A percentile compares a stretch with the other conserved stretches of the same genome.
Evolutionary conservation across 2,113 vertebrate species (phyloP).

Genomic region (Centropus unirufus): DNA sequence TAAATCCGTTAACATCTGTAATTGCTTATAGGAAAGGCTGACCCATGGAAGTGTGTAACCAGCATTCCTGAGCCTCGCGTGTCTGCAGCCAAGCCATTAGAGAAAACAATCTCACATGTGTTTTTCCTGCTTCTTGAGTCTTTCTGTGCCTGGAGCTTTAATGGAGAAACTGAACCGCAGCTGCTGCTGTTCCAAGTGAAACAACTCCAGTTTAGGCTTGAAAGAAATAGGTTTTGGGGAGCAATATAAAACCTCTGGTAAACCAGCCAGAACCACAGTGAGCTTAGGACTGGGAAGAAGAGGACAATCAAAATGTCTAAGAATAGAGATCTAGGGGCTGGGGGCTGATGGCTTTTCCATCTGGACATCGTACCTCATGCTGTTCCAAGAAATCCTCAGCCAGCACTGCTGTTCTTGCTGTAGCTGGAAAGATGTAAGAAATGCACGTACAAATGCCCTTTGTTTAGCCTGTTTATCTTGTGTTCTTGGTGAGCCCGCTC

Average conservation of each 20-base stretch:
- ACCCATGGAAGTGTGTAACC: constrained; percentile 37
- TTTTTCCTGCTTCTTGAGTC: constrained; percentile 38
- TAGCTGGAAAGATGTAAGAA: background rate
- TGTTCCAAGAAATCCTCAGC: background rate
- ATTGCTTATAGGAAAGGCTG: constrained; percentile 58
- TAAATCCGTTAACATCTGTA: constrained; percentile 61
- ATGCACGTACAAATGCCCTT: background rate
- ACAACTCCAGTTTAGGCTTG: constrained; percentile 3
- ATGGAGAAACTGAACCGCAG: constrained; percentile 33
- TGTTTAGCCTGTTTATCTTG: background rate
- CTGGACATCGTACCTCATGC: background rate
- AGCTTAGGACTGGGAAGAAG: background rate
- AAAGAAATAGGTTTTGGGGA: constrained; percentile 5
- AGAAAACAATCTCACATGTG: constrained; percentile 37
- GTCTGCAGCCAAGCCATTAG: constrained; percentile 49
- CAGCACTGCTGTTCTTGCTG: background rate
- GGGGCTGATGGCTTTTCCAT: constrained; percentile 22
- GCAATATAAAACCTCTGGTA: background rate
- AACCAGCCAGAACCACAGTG: background rate
- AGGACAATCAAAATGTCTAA: constrained; percentile 13
- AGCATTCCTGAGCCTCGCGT: constrained; percentile 35
- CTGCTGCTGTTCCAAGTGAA: constrained; percentile 56
- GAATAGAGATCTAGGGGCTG: constrained; percentile 6
- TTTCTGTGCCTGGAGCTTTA: constrained; percentile 27
- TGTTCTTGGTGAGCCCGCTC: background rate